Conservation (phyloP, 2,113 vertebrate genomes). For the Theristicus caerulescens region DNA sequence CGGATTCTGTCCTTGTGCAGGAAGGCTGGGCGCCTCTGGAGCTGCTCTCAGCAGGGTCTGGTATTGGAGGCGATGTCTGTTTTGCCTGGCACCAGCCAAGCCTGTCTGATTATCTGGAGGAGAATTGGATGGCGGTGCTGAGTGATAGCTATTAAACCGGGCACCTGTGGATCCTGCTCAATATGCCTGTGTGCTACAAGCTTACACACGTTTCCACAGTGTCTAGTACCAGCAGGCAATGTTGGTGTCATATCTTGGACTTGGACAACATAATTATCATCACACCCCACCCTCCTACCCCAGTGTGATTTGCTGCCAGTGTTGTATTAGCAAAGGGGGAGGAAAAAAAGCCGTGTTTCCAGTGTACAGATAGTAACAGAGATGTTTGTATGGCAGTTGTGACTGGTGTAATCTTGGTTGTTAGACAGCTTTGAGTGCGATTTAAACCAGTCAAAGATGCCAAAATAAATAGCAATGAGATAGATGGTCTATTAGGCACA, state of each 20-base stretch:
- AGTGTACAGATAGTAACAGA: background rate
- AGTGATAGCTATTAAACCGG: background rate
- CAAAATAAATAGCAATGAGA: conserved; percentile 32
- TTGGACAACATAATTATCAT: background rate
- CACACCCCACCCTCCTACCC: background rate
- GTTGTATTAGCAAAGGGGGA: background rate
- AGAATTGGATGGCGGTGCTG: background rate
- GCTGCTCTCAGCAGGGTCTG: background rate
- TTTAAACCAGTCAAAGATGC: conserved; percentile 32
- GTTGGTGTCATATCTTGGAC: background rate
- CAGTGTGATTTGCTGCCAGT: background rate
- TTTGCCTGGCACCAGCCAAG: conserved; percentile 11
- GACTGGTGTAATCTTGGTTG: conserved; percentile 14
- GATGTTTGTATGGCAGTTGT: background rate
- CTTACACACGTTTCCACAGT: conserved; percentile 1
- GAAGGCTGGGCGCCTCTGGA: background rate
- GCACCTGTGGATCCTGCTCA: conserved; percentile 23
- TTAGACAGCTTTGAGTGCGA: conserved; percentile 21
- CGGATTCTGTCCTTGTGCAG: fast-evolving
- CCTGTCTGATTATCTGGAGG: background rate
- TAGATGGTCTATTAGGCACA: conserved; percentile 13
- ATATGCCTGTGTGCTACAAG: conserved; percentile 6
- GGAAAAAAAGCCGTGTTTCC: background rate
- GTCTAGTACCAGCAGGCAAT: background rate
- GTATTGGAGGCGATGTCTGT: background rate